Percentiles rank a stretch among this genome's conserved stretches.
These are phyloP conservation scores for Ectemnius lituratus DNA, from an alignment of 2,888 invertebrate genomes.

Conservation along the genomic window DNA sequence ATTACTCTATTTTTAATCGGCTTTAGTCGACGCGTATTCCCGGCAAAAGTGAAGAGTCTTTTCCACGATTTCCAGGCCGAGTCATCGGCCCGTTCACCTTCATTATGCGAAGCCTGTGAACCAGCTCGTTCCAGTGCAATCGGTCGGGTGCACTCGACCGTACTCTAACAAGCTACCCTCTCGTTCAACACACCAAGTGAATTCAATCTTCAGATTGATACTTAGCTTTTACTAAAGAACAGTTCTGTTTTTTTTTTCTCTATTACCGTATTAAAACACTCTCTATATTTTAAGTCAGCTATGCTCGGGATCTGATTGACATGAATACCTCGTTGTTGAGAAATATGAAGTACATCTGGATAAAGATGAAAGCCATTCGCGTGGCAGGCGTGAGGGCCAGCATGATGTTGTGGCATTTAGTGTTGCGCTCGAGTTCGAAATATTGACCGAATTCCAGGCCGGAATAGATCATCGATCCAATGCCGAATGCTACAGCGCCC, in stretches of 20 bases:
- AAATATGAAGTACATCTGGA: slow-evolving; percentile 99
- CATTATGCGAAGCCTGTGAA: no score
- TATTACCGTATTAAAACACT: not conserved
- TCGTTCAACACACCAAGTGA: no score
- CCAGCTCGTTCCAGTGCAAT: no score
- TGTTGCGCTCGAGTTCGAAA: slow-evolving; percentile 93
- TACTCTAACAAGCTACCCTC: no score
- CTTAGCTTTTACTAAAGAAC: no score
- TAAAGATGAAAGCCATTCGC: slow-evolving; percentile 96
- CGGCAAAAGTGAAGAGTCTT: slow-evolving; percentile 1
- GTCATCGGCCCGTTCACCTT: no score
- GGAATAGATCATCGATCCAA: slow-evolving; percentile 98
- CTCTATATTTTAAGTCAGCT: not conserved
- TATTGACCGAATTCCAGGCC: slow-evolving; percentile 97
- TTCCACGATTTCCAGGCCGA: not conserved
- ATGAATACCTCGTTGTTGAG: slow-evolving; percentile 93
- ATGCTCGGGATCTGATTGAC: not conserved
- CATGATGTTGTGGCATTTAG: slow-evolving; percentile 94
- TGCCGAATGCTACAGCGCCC: slow-evolving; percentile 97
- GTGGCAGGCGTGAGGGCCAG: slow-evolving; percentile 94
- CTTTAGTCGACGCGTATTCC: slow-evolving; percentile 19
- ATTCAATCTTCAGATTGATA: no score
- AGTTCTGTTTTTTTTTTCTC: no score
- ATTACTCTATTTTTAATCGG: slow-evolving; percentile 38
- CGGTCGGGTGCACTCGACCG: not conserved